These are phyloP conservation scores for Lissonota sp. DNA, from an alignment of 2,888 invertebrate species.

Conservation along the genomic window DNA sequence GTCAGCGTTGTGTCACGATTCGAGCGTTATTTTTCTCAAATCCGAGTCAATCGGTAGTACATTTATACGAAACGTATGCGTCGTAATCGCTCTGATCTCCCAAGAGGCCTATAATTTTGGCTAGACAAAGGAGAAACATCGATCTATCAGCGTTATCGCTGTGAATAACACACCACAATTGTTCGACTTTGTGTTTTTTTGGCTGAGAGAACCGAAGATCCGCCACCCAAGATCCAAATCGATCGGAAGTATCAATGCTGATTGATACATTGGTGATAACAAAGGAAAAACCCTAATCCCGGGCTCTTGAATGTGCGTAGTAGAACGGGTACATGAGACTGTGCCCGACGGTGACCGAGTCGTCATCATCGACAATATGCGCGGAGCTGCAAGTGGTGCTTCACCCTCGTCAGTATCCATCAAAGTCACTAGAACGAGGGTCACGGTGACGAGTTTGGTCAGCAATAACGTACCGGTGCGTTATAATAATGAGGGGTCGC, in stretches of 20 bases:
- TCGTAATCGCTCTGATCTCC: slow-evolving; percentile 24
- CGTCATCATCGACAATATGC: slow-evolving; percentile 68
- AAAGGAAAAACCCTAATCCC: background rate
- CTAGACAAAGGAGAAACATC: slow-evolving; percentile 8
- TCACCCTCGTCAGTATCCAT: slow-evolving; percentile 68
- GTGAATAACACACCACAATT: too few species aligned
- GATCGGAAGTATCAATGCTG: too few species aligned
- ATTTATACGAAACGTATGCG: slow-evolving; percentile 31
- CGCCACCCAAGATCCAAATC: too few species aligned
- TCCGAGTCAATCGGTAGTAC: slow-evolving; percentile 14
- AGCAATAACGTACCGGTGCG: slow-evolving; percentile 81
- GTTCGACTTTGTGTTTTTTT: too few species aligned
- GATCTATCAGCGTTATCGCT: background rate
- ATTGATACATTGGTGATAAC: background rate
- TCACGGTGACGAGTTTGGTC: slow-evolving; percentile 82
- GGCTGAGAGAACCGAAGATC: too few species aligned
- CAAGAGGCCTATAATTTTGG: slow-evolving; percentile 55
- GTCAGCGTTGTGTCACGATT: slow-evolving; percentile 42
- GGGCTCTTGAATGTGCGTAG: slow-evolving; percentile 66
- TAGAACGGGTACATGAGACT: slow-evolving; percentile 66
- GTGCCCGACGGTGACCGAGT: slow-evolving; percentile 63
- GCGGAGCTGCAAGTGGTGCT: slow-evolving; percentile 68
- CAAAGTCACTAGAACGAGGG: slow-evolving; percentile 67
- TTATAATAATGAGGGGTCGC: slow-evolving; percentile 81
- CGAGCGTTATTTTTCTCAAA: slow-evolving; percentile 3